Conservation (phyloP, 2,113 vertebrate species). For the Halichoerus grypus region DNA sequence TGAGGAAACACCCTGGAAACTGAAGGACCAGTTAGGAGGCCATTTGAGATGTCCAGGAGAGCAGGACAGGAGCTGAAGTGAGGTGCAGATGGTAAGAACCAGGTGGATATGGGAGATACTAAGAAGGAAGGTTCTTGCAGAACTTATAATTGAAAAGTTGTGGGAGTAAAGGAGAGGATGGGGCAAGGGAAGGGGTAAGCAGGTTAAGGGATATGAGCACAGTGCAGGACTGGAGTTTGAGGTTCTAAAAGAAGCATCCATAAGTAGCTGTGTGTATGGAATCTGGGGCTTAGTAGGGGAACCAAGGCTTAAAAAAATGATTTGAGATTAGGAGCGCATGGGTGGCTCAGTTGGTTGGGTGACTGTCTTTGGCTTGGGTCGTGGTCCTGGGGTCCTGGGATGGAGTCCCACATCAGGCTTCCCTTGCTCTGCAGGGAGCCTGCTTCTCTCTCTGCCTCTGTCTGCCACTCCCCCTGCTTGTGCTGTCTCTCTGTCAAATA, state of each 20-base stretch:
- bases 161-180: not conserved
- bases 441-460: too few species aligned
- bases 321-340: not conserved
- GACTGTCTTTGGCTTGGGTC: too few species aligned
- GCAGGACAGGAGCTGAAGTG: not conserved
- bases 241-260: not conserved
- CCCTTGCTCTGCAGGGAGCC: too few species aligned
- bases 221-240: not conserved
- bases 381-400: too few species aligned
- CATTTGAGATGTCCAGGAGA: not conserved
- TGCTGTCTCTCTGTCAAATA: too few species aligned
- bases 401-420: too few species aligned
- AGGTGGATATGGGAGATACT: not conserved
- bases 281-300: not conserved
- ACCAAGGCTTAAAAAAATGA: not conserved
- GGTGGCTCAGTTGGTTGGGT: too few species aligned
- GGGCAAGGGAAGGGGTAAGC: not conserved
- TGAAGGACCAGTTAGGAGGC: not conserved
- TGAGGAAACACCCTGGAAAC: not conserved
- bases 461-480: too few species aligned
- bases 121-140: not conserved
- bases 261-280: not conserved
- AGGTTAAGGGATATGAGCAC: not conserved
- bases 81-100: not conserved
- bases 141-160: not conserved